Base-by-base conservation (phyloP, 35 echinoderm and acorn worm species). In the Amphiura filiformis region DNA sequence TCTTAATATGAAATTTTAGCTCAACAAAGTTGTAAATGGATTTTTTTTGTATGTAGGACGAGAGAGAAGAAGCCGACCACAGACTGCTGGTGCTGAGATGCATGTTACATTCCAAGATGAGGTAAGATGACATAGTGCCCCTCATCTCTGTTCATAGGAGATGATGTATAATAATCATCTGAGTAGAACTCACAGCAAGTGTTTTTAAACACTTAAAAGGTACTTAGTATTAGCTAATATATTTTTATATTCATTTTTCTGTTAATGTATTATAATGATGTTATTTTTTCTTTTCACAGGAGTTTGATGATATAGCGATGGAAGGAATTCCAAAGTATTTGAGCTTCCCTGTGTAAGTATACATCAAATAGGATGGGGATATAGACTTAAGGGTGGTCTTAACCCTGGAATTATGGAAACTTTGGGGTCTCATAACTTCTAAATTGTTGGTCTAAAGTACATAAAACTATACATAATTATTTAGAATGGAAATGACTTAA, bases 71-170 rank as follows among this genome's bases (percentile, higher is more conserved):
- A 78, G 82, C 20, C 82, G 93, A 76, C 93, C 93, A 39, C 89
- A 87, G 35, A 94, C 93, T 39, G 93, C 93, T 38, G 93, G 84
- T 35, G 39, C 77, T 38, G 38, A 90, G 42, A 79, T 85, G 76
- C 88, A 84, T 83, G 93, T 94, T 31, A 91, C 89, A 15, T 94
- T 94, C 56, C 84, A 87, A 56, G 44, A 91, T 84, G 93, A 94
- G 78, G 88, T 94, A 87, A 34, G 37, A 39, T 22, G n/a, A 34
- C 28, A 20, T 39, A 4, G 0, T 22, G 0, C 0, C 14, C 18
- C 28, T n/a, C 17, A 3, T 70, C 61, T 13, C 61, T 70, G 9
- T 18, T 70, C 17, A 70, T 70, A 13, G 9, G 9, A 2, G 61
- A 70, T 70, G 17, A 70, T 70, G 7, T 30, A 13, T 70, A 13